phyloP scores from a whole-genome alignment of 2,797 vertebrate species.

The Australoheros facetus region DNA sequence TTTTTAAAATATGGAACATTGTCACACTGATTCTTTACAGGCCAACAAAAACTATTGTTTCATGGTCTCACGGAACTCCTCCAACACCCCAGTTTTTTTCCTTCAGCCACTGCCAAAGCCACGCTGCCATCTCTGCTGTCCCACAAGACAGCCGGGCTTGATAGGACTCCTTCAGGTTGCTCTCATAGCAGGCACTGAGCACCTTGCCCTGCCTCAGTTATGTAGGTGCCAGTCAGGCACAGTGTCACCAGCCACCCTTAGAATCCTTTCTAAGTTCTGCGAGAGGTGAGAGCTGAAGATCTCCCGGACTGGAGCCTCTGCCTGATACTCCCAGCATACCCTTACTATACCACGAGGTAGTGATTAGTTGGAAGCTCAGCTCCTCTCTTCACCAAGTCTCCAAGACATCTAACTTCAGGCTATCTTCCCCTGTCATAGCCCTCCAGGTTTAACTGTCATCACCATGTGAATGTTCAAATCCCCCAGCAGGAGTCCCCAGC shows the following conservation, averaged over 20 bases:
- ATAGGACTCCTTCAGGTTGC: background rate
- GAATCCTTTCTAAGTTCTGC: background rate
- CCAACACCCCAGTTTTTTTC: background rate
- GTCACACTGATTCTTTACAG: background rate
- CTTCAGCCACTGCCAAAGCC: background rate
- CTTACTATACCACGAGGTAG: background rate
- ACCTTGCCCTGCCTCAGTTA: background rate
- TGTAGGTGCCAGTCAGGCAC: background rate
- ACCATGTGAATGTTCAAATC: background rate
- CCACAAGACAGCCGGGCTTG: background rate
- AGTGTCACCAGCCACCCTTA: background rate
- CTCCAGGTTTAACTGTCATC: background rate
- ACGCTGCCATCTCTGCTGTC: fast-evolving
- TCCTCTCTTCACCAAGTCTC: background rate
- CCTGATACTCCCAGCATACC: background rate
- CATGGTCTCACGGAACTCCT: background rate
- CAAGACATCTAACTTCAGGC: background rate
- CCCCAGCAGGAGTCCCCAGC: background rate
- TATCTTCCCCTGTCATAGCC: background rate
- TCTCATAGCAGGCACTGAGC: background rate
- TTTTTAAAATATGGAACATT: too few relatives aligned
- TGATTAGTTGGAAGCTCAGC: background rate
- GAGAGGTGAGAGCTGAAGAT: background rate
- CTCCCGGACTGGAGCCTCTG: background rate
- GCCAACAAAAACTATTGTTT: fast-evolving